Evolutionary conservation across 1,140 invertebrate species (phyloP).

Genomic region (Diorhabda sublineata): DNA sequence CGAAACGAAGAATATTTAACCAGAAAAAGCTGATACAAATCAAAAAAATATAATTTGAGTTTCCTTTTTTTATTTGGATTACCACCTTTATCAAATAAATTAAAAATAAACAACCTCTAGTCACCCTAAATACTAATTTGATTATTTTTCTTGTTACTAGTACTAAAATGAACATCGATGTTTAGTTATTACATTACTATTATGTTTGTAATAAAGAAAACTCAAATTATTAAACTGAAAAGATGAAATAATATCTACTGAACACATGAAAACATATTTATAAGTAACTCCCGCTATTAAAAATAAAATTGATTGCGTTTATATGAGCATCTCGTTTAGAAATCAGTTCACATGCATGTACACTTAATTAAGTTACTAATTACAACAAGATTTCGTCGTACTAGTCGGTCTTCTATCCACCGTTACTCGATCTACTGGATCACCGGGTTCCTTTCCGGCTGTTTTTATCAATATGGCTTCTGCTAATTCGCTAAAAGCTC

Average conservation of each 20-base stretch:
- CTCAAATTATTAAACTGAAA: too few species aligned
- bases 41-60: too few species aligned
- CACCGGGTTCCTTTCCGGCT: slow-evolving; percentile 61
- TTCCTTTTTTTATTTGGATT: too few species aligned
- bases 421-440: slow-evolving; percentile 63
- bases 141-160: too few species aligned
- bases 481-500: slow-evolving; percentile 94
- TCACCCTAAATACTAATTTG: too few species aligned
- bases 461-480: slow-evolving; percentile 93
- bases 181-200: too few species aligned
- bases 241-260: neutral
- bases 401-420: slow-evolving; percentile 56
- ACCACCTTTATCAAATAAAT: too few species aligned
- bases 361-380: slow-evolving; percentile 26
- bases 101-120: too few species aligned
- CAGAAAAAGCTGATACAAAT: too few species aligned
- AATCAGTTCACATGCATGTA: slow-evolving; percentile 21
- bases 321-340: slow-evolving; percentile 17
- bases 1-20: too few species aligned
- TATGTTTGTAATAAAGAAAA: too few species aligned
- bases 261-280: neutral
- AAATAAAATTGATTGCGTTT: neutral
- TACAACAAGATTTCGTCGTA: slow-evolving; percentile 44
- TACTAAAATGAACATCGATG: too few species aligned
- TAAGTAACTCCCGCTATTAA: neutral